Evolutionary conservation across 2,888 invertebrate genomes (phyloP).

Genomic region (Dicycla oo): DNA sequence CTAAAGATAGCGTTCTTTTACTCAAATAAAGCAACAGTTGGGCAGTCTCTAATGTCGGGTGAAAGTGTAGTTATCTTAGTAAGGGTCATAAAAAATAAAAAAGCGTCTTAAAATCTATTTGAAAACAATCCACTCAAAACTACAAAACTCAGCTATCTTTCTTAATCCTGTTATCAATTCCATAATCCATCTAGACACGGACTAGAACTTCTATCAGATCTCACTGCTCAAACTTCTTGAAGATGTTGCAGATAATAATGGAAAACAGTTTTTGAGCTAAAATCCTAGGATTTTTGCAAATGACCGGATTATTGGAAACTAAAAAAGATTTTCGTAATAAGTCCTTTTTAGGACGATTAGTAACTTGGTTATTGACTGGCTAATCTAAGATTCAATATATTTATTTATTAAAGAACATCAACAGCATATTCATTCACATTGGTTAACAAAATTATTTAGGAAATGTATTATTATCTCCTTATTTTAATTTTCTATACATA

Average conservation of each 20-base stretch:
- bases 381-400: neutral
- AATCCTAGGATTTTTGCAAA: neutral
- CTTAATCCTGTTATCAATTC: conserved; percentile 19
- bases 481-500: too few species aligned
- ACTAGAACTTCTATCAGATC: conserved; percentile 19
- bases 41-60: too few species aligned
- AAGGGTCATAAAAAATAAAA: neutral
- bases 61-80: neutral
- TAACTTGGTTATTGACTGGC: neutral
- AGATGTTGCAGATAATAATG: conserved; percentile 21
- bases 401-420: too few species aligned
- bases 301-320: neutral
- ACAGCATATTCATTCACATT: too few species aligned
- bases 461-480: too few species aligned
- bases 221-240: conserved; percentile 31
- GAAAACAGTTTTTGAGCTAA: neutral
- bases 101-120: neutral
- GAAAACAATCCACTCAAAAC: neutral
- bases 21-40: too few species aligned
- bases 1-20: too few species aligned
- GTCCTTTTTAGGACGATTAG: neutral
- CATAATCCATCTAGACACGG: conserved; percentile 24
- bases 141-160: neutral
- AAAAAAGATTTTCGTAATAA: neutral
- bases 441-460: too few species aligned